Evolutionary conservation across 1,140 invertebrate genomes (phyloP).

Genomic region (Megalonaias nervosa): DNA sequence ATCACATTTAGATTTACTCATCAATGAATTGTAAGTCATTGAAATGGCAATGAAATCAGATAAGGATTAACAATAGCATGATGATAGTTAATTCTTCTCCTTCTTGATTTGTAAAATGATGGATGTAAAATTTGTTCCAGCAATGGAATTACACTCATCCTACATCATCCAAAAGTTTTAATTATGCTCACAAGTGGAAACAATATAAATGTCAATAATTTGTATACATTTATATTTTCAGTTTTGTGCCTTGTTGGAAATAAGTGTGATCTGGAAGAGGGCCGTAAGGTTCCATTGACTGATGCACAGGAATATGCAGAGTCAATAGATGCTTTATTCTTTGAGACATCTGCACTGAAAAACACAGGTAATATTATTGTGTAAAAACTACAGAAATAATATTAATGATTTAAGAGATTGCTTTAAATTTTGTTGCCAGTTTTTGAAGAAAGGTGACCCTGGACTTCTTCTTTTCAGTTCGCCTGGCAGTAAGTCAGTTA

Average conservation of each 20-base stretch:
- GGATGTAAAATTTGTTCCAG: background rate
- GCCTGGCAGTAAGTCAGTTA: no score
- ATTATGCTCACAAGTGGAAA: background rate
- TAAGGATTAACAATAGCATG: background rate
- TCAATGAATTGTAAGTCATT: no score
- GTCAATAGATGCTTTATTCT: slow-evolving; percentile 87
- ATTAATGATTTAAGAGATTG: background rate
- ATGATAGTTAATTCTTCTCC: background rate
- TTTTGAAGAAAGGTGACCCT: no score
- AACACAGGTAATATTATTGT: slow-evolving; percentile 76
- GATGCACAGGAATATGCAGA: slow-evolving; percentile 84
- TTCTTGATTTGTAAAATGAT: background rate
- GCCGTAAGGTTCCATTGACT: slow-evolving; percentile 68
- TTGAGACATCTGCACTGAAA: slow-evolving; percentile 86
- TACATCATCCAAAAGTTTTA: background rate
- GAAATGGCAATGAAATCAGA: no score
- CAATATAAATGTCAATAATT: background rate
- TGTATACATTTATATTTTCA: slow-evolving; percentile 33
- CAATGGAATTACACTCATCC: background rate
- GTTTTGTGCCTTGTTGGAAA: slow-evolving; percentile 70
- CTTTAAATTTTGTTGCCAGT: background rate
- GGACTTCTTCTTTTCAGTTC: no score
- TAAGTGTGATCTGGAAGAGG: slow-evolving; percentile 67
- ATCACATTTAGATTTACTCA: no score
- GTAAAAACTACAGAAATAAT: background rate